phyloP scores from a whole-genome alignment of 2,888 invertebrate genomes.

The Pristionchus arcanus region DNA sequence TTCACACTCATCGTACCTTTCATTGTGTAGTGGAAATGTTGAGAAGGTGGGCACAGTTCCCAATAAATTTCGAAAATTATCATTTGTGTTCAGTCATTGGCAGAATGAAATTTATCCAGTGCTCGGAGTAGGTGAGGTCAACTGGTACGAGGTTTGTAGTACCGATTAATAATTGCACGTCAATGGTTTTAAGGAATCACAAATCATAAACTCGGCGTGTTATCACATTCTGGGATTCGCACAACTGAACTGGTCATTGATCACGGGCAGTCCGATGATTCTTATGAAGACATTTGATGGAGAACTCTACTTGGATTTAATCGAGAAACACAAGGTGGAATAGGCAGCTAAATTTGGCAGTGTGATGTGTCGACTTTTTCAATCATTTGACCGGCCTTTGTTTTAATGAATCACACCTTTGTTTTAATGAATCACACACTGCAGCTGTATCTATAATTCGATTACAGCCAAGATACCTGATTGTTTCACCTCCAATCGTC shows the following conservation, averaged over 20 bases:
- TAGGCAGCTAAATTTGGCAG: no score
- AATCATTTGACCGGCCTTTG: no score
- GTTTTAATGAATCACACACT: no score
- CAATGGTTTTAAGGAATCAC: background rate
- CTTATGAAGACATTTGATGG: background rate
- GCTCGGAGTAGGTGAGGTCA: background rate
- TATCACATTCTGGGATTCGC: conserved; percentile 32
- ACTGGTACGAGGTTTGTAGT: background rate
- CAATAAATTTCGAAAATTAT: background rate
- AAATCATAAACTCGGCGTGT: background rate
- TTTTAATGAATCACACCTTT: no score
- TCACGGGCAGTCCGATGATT: background rate
- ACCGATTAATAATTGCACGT: background rate
- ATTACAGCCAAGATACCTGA: background rate
- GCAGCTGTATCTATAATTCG: no score
- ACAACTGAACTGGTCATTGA: background rate
- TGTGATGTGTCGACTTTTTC: no score
- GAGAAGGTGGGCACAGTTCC: background rate
- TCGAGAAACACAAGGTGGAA: conserved; percentile 34
- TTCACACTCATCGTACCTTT: conserved; percentile 30
- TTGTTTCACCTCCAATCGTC: conserved; percentile 15
- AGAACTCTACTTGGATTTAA: background rate
- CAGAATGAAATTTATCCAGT: conserved; percentile 21
- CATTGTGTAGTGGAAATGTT: background rate
- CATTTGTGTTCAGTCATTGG: background rate